Evolutionary conservation across 2,113 vertebrate genomes (phyloP).

Genomic region (Perca flavescens): DNA sequence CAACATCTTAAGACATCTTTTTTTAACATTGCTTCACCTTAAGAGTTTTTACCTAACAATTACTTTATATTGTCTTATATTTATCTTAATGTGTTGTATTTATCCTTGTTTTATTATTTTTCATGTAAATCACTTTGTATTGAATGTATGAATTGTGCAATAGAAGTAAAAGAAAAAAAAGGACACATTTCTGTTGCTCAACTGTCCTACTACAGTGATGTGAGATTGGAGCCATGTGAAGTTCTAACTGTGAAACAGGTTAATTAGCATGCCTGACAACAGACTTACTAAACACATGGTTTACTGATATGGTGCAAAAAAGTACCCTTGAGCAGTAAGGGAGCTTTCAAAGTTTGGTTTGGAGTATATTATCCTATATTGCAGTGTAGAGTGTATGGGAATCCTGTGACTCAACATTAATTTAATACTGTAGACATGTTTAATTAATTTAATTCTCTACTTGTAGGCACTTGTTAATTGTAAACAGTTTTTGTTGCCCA

Average conservation of each 20-base stretch:
- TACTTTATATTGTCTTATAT: too few relatives aligned
- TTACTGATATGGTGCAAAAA: background rate
- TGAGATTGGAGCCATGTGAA: background rate
- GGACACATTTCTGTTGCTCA: background rate
- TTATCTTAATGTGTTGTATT: background rate
- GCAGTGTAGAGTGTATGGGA: too few relatives aligned
- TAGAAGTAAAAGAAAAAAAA: too few relatives aligned
- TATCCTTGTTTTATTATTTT: background rate
- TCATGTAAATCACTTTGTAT: background rate
- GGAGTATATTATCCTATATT: too few relatives aligned
- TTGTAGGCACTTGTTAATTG: too few relatives aligned
- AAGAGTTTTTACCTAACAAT: too few relatives aligned
- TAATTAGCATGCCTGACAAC: background rate
- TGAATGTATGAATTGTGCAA: background rate
- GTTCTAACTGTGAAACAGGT: background rate
- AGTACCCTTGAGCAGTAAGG: background rate
- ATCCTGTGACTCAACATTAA: too few relatives aligned
- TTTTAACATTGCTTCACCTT: too few relatives aligned
- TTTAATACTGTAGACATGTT: too few relatives aligned
- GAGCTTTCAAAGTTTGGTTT: background rate
- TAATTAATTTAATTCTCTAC: too few relatives aligned
- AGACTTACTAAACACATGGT: too few relatives aligned
- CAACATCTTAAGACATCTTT: background rate
- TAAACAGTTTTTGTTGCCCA: background rate
- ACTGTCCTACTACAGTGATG: background rate